phyloP scores from a whole-genome alignment of 2,888 invertebrate species.

The Muscina levida region DNA sequence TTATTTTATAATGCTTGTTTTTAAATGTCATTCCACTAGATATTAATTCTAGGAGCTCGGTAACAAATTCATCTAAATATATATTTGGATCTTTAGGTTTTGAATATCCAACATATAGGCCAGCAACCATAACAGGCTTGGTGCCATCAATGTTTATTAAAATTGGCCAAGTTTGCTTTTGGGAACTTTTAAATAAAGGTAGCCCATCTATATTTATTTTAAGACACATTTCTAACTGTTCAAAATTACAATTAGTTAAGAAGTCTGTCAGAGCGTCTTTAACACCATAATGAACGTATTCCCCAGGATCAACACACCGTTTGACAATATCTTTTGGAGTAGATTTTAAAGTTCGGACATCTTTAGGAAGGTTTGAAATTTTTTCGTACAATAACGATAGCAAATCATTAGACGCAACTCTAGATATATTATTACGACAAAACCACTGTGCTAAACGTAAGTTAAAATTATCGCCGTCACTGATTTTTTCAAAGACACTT shows the following conservation, averaged over 20 bases:
- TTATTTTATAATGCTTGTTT: constrained; percentile 2
- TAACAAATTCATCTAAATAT: constrained; percentile 39
- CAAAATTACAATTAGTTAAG: neutral
- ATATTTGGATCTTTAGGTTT: constrained; percentile 39
- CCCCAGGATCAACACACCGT: constrained; percentile 12
- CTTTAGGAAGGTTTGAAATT: constrained; percentile 15
- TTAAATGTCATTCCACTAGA: constrained; percentile 1
- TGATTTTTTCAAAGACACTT: too few relatives aligned
- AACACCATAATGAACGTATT: constrained; percentile 31
- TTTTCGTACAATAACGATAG: constrained; percentile 28
- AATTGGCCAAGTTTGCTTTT: neutral
- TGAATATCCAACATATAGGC: constrained; percentile 28
- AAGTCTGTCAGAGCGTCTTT: constrained; percentile 29
- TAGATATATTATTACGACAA: neutral
- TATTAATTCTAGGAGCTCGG: constrained; percentile 35
- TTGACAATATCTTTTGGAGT: constrained; percentile 21
- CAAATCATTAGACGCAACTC: neutral
- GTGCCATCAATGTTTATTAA: too few relatives aligned
- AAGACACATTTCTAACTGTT: neutral
- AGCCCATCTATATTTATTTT: constrained; percentile 46
- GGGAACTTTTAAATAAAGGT: constrained; percentile 42
- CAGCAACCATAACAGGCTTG: constrained; percentile 24
- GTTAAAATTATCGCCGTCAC: too few relatives aligned
- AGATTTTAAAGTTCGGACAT: constrained; percentile 26
- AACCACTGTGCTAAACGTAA: constrained; percentile 11